Evolutionary conservation across 2,888 invertebrate species (phyloP).

Genomic region (Sipha maydis): DNA sequence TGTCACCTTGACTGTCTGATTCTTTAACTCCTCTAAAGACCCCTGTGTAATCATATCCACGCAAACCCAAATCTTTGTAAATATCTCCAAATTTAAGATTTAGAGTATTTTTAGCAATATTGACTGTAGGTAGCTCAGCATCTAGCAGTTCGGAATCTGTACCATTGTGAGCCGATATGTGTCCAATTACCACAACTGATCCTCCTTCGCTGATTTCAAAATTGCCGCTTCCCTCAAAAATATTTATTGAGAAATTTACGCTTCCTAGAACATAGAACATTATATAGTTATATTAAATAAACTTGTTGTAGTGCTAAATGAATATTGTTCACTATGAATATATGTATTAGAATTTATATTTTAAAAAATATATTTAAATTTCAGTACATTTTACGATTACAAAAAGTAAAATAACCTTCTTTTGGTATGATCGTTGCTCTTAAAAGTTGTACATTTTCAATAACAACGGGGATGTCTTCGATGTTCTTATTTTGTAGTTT

Average conservation of each 20-base stretch:
- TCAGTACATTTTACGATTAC: not conserved
- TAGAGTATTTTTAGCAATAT: constrained; percentile 69
- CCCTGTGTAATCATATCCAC: constrained; percentile 88
- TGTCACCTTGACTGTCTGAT: constrained; percentile 76
- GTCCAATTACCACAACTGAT: constrained; percentile 82
- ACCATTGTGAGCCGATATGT: constrained; percentile 75
- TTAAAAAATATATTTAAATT: too few species aligned
- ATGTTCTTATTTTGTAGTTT: constrained; percentile 79
- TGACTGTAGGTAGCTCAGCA: constrained; percentile 69
- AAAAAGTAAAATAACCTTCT: constrained; percentile 68
- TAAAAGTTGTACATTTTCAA: constrained; percentile 91
- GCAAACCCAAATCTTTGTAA: constrained; percentile 85
- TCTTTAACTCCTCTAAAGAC: constrained; percentile 82
- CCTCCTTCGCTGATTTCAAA: constrained; percentile 93
- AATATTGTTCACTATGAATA: too few species aligned
- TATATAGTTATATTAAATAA: not conserved
- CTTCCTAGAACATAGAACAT: constrained; percentile 66
- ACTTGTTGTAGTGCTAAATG: not conserved
- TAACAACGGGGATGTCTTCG: constrained; percentile 82
- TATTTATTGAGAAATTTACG: constrained; percentile 83
- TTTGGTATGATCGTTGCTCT: constrained; percentile 93
- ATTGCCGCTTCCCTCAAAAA: constrained; percentile 83
- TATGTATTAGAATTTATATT: too few species aligned
- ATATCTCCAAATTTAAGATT: constrained; percentile 76
- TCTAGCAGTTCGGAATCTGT: constrained; percentile 74